Percentiles rank a stretch among this genome's conserved stretches.
These are phyloP conservation scores for Zygogramma bicolorata DNA, from an alignment of 2,888 invertebrate genomes.

Conservation along the genomic window DNA sequence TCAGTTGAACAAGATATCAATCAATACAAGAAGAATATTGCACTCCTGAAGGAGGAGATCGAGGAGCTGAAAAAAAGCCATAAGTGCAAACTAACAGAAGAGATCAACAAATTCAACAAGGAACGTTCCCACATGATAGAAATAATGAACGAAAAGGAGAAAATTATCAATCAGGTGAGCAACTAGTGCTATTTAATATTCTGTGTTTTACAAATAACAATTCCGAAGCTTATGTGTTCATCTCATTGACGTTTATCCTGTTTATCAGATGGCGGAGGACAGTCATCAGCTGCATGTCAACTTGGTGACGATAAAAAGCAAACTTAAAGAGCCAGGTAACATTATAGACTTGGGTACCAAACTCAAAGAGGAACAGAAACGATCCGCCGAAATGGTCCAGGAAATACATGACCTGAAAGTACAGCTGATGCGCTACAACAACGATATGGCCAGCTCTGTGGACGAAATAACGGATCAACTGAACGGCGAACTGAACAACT, in stretches of 20 bases:
- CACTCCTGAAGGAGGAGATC: constrained; percentile 67
- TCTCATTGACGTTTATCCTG: background rate
- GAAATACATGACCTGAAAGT: constrained; percentile 59
- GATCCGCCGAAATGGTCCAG: constrained; percentile 62
- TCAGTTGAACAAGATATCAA: constrained; percentile 58
- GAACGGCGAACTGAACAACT: constrained; percentile 72
- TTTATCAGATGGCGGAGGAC: constrained; percentile 70
- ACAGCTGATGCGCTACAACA: constrained; percentile 61
- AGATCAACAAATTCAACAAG: constrained; percentile 65
- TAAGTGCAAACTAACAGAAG: too few relatives aligned
- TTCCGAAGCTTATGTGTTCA: background rate
- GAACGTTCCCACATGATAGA: constrained; percentile 72
- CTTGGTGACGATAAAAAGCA: constrained; percentile 68
- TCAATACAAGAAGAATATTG: constrained; percentile 69
- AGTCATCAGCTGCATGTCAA: constrained; percentile 71
- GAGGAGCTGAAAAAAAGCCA: constrained; percentile 34
- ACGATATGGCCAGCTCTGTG: constrained; percentile 62
- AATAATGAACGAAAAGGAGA: constrained; percentile 72
- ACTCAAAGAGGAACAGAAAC: constrained; percentile 70
- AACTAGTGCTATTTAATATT: too few relatives aligned
- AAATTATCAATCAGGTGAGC: constrained; percentile 64
- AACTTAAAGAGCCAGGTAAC: constrained; percentile 63
- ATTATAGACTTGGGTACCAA: constrained; percentile 72
- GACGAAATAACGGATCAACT: constrained; percentile 72
- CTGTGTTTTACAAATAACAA: too few relatives aligned